These are phyloP conservation scores for Beris morrisii DNA, from an alignment of 2,888 invertebrate species.

Conservation along the genomic window DNA sequence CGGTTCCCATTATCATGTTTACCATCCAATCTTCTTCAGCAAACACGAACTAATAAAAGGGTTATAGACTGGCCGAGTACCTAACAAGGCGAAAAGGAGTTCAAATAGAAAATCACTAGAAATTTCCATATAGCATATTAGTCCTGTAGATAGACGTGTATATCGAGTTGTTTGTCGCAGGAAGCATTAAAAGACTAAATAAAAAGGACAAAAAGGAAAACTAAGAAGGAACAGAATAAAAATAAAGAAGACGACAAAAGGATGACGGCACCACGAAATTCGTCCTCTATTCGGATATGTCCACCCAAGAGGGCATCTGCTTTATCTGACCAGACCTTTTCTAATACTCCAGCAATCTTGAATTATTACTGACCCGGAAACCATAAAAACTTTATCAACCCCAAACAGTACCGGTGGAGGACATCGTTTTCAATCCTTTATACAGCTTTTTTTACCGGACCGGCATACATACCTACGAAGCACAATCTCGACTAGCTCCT, in stretches of 20 bases:
- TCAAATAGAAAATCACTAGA: slow-evolving; percentile 32
- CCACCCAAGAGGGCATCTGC: slow-evolving; percentile 30
- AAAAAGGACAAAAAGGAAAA: no score
- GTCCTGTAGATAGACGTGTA: neutral
- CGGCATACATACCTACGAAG: slow-evolving; percentile 13
- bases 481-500: neutral
- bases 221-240: neutral
- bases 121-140: slow-evolving; percentile 20
- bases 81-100: slow-evolving; percentile 32
- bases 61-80: slow-evolving; percentile 28
- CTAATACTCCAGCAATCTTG: slow-evolving; percentile 38
- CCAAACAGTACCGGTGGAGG: slow-evolving; percentile 33
- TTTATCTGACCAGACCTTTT: slow-evolving; percentile 35
- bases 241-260: slow-evolving; percentile 29
- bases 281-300: neutral
- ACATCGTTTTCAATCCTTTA: slow-evolving; percentile 38
- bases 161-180: no score
- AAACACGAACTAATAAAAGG: slow-evolving; percentile 31
- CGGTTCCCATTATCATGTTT: slow-evolving; percentile 24
- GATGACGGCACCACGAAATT: slow-evolving; percentile 10
- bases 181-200: no score
- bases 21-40: slow-evolving; percentile 23
- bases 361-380: slow-evolving; percentile 42
- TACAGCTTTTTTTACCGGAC: slow-evolving; percentile 19
- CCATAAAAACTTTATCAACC: slow-evolving; percentile 41